Evolutionary conservation across 2,888 invertebrate genomes (phyloP).

Genomic region (Dryobotodes eremita): DNA sequence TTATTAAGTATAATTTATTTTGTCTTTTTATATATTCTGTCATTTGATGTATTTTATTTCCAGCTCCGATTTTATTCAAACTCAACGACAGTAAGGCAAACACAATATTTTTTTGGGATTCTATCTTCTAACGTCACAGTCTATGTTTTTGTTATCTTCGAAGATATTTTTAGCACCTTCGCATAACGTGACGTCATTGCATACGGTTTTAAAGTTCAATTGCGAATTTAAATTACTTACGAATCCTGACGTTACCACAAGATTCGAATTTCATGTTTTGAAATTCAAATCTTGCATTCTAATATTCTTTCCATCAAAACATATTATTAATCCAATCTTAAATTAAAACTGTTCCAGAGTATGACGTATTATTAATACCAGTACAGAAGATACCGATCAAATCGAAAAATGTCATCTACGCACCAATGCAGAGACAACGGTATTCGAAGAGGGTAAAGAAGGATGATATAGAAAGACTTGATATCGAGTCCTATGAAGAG

Average conservation of each 20-base stretch:
- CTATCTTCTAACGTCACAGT: neutral
- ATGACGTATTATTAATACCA: conserved; percentile 82
- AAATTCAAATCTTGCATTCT: neutral
- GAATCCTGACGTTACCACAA: neutral
- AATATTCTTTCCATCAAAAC: neutral
- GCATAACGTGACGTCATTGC: neutral
- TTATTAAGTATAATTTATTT: neutral
- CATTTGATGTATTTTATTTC: conserved; percentile 38
- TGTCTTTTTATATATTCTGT: conserved; percentile 10
- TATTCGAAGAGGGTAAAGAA: conserved; percentile 51
- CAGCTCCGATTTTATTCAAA: conserved; percentile 33
- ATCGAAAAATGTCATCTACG: conserved; percentile 54
- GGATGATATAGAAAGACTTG: conserved; percentile 70
- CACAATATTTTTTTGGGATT: conserved; percentile 15
- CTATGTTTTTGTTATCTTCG: neutral
- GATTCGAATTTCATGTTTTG: neutral
- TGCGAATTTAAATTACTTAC: neutral
- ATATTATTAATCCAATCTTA: neutral
- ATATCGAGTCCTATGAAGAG: conserved; percentile 81
- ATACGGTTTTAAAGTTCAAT: neutral
- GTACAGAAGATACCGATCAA: conserved; percentile 64
- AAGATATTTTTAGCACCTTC: neutral
- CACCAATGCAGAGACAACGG: conserved; percentile 44
- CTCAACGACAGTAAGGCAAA: conserved; percentile 37
- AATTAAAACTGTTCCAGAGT: conserved; percentile 72